phyloP scores from a whole-genome alignment of 2,888 invertebrate species.

The Ditylenchus weischeri region DNA sequence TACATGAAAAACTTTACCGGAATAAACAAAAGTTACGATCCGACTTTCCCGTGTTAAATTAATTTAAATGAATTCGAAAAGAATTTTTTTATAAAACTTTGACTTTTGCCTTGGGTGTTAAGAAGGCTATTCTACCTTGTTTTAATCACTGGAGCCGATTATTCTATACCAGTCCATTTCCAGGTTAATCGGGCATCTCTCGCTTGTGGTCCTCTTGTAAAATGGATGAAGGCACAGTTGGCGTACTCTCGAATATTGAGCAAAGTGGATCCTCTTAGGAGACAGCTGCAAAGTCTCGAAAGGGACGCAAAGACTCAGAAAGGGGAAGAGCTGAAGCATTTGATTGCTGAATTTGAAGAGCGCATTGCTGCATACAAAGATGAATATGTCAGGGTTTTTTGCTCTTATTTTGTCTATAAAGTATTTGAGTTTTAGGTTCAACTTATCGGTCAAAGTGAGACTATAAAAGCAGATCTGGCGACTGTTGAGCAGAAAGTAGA shows the following conservation, averaged over 20 bases:
- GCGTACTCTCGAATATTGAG: constrained; percentile 98
- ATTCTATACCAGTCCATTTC: background rate
- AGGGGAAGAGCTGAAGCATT: constrained; percentile 84
- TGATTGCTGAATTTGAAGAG: constrained; percentile 59
- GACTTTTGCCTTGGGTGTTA: too few species aligned
- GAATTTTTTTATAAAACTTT: too few species aligned
- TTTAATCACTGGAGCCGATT: too few species aligned
- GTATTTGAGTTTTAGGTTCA: constrained; percentile 67
- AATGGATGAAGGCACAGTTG: constrained; percentile 99
- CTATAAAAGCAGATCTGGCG: constrained; percentile 93
- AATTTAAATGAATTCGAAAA: too few species aligned
- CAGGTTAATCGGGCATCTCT: constrained; percentile 83
- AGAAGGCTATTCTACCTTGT: too few species aligned
- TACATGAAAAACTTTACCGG: too few species aligned
- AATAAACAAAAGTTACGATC: too few species aligned
- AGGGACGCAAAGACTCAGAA: constrained; percentile 85
- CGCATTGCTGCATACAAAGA: constrained; percentile 83
- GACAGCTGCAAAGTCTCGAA: constrained; percentile 85
- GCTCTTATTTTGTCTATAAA: constrained; percentile 60
- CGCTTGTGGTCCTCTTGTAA: constrained; percentile 98
- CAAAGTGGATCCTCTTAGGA: constrained; percentile 84
- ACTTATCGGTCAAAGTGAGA: constrained; percentile 95
- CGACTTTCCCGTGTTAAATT: too few species aligned
- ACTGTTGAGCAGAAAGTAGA: constrained; percentile 96
- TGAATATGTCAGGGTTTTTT: constrained; percentile 66